Evolutionary conservation across 1,140 invertebrate species (phyloP).

Genomic region (Eriosoma lanigerum): DNA sequence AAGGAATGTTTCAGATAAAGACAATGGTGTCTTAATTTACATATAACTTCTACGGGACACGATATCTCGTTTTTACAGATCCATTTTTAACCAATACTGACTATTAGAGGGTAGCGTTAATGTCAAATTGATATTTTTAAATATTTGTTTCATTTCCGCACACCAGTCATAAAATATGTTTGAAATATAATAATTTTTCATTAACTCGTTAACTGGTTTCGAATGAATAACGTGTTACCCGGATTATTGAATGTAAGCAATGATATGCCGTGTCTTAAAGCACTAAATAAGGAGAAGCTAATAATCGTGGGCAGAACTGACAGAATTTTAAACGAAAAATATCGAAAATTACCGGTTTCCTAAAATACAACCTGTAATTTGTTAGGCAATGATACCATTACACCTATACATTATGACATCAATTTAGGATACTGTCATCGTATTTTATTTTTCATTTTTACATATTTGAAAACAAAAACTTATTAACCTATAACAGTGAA

Average conservation of each 20-base stretch:
- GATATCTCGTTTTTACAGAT: neutral
- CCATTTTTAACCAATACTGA: neutral
- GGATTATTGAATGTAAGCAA: slow-evolving; percentile 14
- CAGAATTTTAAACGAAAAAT: neutral
- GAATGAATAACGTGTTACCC: neutral
- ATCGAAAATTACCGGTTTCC: slow-evolving; percentile 33
- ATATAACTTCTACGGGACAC: neutral
- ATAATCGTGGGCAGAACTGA: slow-evolving; percentile 31
- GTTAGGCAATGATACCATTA: neutral
- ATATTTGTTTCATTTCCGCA: neutral
- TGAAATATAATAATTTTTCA: slow-evolving; percentile 32
- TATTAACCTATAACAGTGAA: neutral
- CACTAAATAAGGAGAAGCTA: slow-evolving; percentile 31
- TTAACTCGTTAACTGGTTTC: slow-evolving; percentile 19
- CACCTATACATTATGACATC: neutral
- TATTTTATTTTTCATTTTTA: neutral
- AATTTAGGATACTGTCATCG: neutral
- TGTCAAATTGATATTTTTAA: slow-evolving; percentile 10
- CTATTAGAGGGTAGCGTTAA: neutral
- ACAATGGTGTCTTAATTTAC: slow-evolving; percentile 22
- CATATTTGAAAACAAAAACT: neutral
- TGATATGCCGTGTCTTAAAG: neutral
- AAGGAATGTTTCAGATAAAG: neutral
- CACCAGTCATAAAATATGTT: neutral
- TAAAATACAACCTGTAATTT: slow-evolving; percentile 22